These are phyloP conservation scores for Bradypus variegatus DNA, from an alignment of 2,797 vertebrate genomes.

Conservation along the genomic window DNA sequence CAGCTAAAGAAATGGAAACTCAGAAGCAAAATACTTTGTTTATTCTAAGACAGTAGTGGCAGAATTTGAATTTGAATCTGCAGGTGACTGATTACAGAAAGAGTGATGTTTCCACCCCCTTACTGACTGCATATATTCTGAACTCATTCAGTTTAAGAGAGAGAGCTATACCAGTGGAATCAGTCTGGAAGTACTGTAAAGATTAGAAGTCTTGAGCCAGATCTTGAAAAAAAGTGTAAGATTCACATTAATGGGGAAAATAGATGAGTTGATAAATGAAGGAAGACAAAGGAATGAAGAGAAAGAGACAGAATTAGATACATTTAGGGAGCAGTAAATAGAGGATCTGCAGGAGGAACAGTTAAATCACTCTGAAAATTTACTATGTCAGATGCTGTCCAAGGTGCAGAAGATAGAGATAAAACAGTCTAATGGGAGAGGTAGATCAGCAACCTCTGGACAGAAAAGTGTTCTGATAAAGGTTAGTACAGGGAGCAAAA, in stretches of 20 bases:
- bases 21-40: background rate
- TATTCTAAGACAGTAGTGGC: background rate
- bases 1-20: background rate
- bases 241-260: background rate
- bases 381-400: background rate
- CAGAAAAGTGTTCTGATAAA: background rate
- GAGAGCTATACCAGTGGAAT: background rate
- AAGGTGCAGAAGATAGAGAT: background rate
- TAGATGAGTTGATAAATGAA: background rate
- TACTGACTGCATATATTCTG: background rate
- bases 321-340: background rate
- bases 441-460: background rate
- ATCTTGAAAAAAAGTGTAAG: background rate
- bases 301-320: background rate
- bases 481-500: background rate
- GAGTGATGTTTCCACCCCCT: background rate
- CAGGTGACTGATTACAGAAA: constrained; percentile 3
- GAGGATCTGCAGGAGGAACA: background rate
- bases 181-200: background rate
- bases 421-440: background rate
- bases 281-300: background rate
- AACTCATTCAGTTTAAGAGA: background rate
- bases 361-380: background rate
- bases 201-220: background rate
- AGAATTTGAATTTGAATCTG: background rate